A percentile compares a stretch with the other conserved stretches of the same genome.
Evolutionary conservation across 2,113 vertebrate genomes (phyloP).

Genomic region (Stegostoma tigrinum): DNA sequence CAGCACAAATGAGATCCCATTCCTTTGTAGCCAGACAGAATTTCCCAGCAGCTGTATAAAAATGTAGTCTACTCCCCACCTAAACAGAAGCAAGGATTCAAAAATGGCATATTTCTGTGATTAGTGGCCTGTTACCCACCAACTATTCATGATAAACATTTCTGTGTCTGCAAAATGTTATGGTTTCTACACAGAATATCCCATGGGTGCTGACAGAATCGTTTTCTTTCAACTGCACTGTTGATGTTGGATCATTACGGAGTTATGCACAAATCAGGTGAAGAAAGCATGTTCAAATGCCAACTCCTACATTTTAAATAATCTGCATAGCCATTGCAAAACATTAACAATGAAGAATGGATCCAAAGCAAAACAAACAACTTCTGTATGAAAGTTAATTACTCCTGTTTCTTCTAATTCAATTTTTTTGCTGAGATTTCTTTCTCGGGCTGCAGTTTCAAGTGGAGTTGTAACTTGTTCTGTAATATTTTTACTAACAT

Average conservation of each 20-base stretch:
- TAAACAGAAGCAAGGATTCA: constrained; percentile 32
- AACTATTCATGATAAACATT: constrained; percentile 31
- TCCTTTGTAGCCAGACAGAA: constrained; percentile 4
- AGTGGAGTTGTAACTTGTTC: background rate
- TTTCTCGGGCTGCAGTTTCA: background rate
- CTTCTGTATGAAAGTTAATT: background rate
- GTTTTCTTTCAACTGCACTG: constrained; percentile 23
- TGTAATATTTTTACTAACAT: background rate
- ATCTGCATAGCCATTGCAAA: background rate
- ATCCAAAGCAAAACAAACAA: background rate
- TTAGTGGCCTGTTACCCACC: constrained; percentile 8
- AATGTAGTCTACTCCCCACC: background rate
- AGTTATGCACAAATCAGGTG: constrained; percentile 4
- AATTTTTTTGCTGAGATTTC: background rate
- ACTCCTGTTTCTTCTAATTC: background rate
- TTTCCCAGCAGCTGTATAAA: constrained; percentile 19
- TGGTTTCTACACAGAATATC: constrained; percentile 10
- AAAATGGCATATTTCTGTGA: constrained; percentile 13
- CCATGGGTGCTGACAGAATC: constrained; percentile 35
- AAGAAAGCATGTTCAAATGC: constrained; percentile 12
- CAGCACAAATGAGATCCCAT: background rate
- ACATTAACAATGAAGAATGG: background rate
- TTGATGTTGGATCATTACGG: constrained; percentile 33
- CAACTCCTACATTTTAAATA: constrained; percentile 25
- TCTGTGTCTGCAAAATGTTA: constrained; percentile 35